Evolutionary conservation across 2,113 vertebrate genomes (phyloP).

Genomic region (Halichoerus grypus): DNA sequence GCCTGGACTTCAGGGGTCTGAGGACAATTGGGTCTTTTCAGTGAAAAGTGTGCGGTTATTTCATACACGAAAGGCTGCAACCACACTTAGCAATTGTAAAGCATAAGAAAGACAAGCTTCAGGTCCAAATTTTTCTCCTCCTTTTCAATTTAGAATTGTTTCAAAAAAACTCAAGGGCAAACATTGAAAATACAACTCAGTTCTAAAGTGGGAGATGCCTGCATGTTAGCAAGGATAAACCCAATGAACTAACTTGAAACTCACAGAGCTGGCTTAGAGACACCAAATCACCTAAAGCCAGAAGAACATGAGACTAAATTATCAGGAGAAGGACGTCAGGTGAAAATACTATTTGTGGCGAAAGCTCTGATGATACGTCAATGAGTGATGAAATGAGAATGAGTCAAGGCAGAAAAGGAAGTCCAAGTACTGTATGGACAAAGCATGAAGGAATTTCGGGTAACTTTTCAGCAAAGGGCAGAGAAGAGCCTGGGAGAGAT

Average conservation of each 20-base stretch:
- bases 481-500: background rate
- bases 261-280: background rate
- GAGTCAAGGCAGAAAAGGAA: too few species aligned
- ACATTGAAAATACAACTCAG: background rate
- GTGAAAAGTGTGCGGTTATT: background rate
- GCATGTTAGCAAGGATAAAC: background rate
- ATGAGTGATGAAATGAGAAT: fast-evolving
- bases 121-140: background rate
- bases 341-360: background rate
- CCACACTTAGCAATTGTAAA: background rate
- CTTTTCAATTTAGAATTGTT: background rate
- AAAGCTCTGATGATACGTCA: background rate
- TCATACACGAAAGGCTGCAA: background rate
- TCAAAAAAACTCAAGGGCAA: background rate
- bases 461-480: background rate
- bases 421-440: background rate
- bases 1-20: background rate
- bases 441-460: background rate
- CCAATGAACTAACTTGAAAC: background rate
- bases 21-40: background rate
- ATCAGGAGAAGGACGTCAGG: background rate
- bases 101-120: background rate
- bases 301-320: background rate
- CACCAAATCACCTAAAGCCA: background rate
- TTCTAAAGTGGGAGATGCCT: background rate